Evolutionary conservation across 1,140 invertebrate genomes (phyloP).

Genomic region (Neodiprion lecontei): DNA sequence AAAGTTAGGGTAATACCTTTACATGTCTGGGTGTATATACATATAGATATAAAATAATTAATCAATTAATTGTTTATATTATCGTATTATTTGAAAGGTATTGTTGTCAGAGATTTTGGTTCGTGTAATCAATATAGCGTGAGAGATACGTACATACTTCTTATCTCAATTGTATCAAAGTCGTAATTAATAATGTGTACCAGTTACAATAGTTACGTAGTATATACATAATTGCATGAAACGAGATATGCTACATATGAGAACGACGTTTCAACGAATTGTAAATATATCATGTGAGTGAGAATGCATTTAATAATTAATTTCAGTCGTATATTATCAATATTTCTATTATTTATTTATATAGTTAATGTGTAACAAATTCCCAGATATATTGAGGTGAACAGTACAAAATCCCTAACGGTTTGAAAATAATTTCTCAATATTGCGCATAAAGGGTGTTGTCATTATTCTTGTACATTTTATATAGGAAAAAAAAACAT

Average conservation of each 20-base stretch:
- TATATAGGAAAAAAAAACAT: background rate
- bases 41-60: too few species aligned
- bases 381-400: background rate
- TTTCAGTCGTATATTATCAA: background rate
- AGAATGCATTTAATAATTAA: background rate
- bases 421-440: background rate
- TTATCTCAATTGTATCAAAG: too few species aligned
- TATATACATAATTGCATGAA: background rate
- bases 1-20: too few species aligned
- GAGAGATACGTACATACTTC: too few species aligned
- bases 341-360: conserved; percentile 6
- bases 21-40: too few species aligned
- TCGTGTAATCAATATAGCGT: too few species aligned
- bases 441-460: too few species aligned
- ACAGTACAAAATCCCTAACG: background rate
- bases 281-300: background rate
- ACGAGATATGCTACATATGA: background rate
- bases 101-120: too few species aligned
- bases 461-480: background rate
- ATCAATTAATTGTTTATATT: too few species aligned
- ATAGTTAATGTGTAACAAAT: background rate
- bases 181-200: too few species aligned
- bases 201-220: background rate
- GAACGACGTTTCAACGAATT: background rate
- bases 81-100: too few species aligned